A percentile compares a stretch with the other conserved stretches of the same genome.
phyloP scores from a whole-genome alignment of 2,113 vertebrate species.

The Ceuthmochares aereus region DNA sequence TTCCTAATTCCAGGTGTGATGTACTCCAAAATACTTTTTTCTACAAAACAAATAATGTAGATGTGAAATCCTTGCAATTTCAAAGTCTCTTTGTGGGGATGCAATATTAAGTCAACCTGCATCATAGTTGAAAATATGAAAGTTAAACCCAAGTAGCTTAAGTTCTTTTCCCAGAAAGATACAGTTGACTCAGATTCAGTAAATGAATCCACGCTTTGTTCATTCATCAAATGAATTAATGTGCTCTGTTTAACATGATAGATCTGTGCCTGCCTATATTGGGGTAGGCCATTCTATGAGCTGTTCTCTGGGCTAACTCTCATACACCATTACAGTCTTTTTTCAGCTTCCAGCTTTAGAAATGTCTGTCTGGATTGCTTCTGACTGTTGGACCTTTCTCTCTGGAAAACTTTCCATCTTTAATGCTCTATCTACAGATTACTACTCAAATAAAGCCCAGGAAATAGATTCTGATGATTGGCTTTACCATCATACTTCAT shows the following conservation, averaged over 20 bases:
- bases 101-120: neutral
- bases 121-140: neutral
- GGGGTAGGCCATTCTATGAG: neutral
- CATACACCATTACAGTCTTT: rapidly evolving
- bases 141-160: neutral
- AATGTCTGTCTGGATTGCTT: neutral
- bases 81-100: rapidly evolving
- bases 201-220: neutral
- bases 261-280: neutral
- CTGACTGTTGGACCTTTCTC: neutral
- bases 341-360: neutral
- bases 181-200: neutral
- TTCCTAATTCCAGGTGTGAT: neutral
- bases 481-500: neutral
- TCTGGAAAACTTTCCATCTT: neutral
- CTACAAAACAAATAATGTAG: neutral
- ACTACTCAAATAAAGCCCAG: neutral
- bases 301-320: neutral
- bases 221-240: neutral
- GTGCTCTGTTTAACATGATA: neutral
- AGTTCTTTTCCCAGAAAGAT: neutral
- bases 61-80: neutral
- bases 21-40: neutral
- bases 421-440: neutral
- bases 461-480: neutral